Conservation (phyloP, 37 sponge, comb jelly and placozoan species). For the Corticium candelabrum region DNA sequence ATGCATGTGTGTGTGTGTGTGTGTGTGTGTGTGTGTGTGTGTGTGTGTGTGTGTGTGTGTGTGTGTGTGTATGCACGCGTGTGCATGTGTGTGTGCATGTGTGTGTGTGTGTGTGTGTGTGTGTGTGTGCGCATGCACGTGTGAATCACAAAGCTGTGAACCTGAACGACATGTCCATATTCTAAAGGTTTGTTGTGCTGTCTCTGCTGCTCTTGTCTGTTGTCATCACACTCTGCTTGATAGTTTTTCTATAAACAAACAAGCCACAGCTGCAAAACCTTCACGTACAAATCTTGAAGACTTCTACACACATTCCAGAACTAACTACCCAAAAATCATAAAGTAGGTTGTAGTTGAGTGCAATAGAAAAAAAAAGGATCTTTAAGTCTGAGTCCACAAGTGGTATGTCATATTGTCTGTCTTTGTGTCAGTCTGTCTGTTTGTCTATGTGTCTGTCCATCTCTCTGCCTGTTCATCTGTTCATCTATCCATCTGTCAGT, state of each 20-base stretch:
- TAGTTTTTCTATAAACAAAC: constrained; percentile 23
- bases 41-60: no score
- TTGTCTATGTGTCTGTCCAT: no score
- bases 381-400: no score
- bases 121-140: neutral
- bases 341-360: no score
- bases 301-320: neutral
- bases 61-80: neutral
- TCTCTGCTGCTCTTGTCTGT: constrained; percentile 36
- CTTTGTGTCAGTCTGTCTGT: no score
- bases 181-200: constrained; percentile 20
- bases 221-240: constrained; percentile 24
- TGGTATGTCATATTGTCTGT: no score
- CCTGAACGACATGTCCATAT: constrained; percentile 48
- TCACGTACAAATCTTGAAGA: neutral
- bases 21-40: no score
- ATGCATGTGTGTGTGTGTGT: no score
- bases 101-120: neutral
- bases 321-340: no score
- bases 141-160: neutral
- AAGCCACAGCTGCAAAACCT: neutral
- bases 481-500: no score
- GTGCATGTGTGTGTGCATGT: neutral
- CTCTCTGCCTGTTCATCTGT: no score
- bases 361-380: no score